Percentiles rank a stretch among this genome's conserved stretches.
Evolutionary conservation across 2,888 invertebrate genomes (phyloP).

Genomic region (Coecobrya sp.): DNA sequence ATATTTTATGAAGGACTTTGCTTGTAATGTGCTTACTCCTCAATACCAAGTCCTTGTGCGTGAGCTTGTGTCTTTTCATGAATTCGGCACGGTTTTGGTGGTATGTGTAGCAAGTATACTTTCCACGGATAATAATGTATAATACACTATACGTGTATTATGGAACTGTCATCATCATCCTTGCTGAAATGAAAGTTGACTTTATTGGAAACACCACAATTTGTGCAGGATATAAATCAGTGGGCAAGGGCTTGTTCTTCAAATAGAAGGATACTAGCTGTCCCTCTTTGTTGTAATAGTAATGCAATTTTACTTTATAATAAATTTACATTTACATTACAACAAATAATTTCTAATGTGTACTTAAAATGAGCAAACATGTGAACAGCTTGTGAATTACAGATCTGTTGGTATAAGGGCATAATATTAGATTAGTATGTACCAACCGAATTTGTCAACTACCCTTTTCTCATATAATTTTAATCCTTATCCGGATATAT

Average conservation of each 20-base stretch:
- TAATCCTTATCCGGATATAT: conserved; percentile 16
- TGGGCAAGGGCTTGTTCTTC: neutral
- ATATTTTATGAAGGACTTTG: neutral
- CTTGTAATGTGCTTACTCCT: neutral
- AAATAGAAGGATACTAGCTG: neutral
- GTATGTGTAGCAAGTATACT: neutral
- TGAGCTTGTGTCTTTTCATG: conserved; percentile 68
- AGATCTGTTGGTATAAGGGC: too few species aligned
- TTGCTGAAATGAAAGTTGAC: conserved; percentile 45
- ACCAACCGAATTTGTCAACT: conserved; percentile 18
- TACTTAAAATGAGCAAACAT: neutral
- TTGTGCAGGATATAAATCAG: conserved; percentile 56
- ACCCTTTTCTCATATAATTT: conserved; percentile 13
- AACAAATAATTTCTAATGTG: conserved; percentile 37
- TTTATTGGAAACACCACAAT: conserved; percentile 62
- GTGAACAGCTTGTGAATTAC: neutral
- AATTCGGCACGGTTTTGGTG: conserved; percentile 71
- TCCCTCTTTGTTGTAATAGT: neutral
- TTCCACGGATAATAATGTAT: neutral
- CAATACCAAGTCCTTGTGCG: conserved; percentile 24
- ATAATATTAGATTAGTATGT: too few species aligned
- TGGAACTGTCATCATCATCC: conserved; percentile 34
- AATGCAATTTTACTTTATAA: conserved; percentile 12
- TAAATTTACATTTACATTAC: conserved; percentile 39
- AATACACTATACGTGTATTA: neutral